Conservation (phyloP, 2,888 invertebrate species). For the Lycocerus yunnanus region DNA sequence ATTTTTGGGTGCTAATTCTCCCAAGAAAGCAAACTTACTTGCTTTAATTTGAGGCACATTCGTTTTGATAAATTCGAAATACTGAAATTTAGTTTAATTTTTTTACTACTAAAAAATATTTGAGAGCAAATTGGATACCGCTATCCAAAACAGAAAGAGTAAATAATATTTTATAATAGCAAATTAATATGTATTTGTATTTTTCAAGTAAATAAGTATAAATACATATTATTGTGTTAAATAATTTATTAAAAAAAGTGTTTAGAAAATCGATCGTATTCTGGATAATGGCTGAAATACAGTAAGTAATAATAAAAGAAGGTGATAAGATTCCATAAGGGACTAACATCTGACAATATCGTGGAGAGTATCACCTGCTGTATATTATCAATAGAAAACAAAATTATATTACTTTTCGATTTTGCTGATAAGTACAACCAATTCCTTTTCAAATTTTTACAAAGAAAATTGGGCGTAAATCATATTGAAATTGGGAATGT, state of each 20-base stretch:
- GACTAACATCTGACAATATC: not conserved
- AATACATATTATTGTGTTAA: not conserved
- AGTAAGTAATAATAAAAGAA: not conserved
- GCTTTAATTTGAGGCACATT: no score
- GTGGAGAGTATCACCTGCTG: slow-evolving; percentile 1
- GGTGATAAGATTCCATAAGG: not conserved
- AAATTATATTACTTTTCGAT: not conserved
- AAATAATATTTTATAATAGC: not conserved
- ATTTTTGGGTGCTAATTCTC: no score
- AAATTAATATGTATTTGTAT: not conserved
- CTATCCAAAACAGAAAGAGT: not conserved
- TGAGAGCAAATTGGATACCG: not conserved
- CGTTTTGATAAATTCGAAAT: not conserved
- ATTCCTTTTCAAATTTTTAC: not conserved
- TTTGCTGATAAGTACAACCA: not conserved
- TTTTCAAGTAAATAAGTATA: not conserved
- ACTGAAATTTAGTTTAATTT: not conserved
- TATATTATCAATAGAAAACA: not conserved
- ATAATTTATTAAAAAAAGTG: not conserved
- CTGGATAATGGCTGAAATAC: not conserved
- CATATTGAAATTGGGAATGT: no score
- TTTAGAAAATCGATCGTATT: not conserved
- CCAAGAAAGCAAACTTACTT: no score
- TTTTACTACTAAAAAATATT: not conserved
- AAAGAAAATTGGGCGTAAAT: not conserved